Evolutionary conservation across 2,797 vertebrate genomes (phyloP), one percentile per base, ranked within the genome.

Genomic region (Hoplostethus atlanticus): DNA sequence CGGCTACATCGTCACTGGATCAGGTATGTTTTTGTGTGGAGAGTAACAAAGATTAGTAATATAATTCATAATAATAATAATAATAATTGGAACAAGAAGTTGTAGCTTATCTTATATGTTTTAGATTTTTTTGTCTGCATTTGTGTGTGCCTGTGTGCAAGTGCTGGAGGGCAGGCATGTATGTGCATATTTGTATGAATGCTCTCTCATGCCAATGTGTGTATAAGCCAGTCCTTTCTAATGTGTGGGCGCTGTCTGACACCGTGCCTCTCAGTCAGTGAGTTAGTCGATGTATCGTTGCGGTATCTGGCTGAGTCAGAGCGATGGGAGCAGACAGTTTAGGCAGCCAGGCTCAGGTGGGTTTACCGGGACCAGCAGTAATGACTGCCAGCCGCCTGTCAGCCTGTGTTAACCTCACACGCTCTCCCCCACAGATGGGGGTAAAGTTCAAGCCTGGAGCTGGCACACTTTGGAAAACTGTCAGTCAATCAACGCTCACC

Each of bases 371-470:
- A 79, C 88, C 81, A 31, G 68, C 75, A 59, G n/a, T 91, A 90
- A 90, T 89, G 83, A 83, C 81, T 76, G 80, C 83, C 89, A 87
- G 88, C 40, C 76, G 65, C 73, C 87, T 90, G 91, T 87, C 90
- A 70, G 76, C 68, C 52, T 51, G 62, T 30, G 71, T 91, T 89
- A 91, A 87, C 87, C 84, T 89, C 88, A 78, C 87, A 64, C 80
- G 85, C 80, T 83, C 65, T 84, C 89, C 64, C 80, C 76, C 66
- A 60, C 90, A 96, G 95, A 96, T 13, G 95, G 92, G 64, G 95
- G 95, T 57, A 96, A 96, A 85, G 92, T 96, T 87, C 95, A 96
- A 68, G 93, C 91, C 75, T 96, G 95, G 95, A 94, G 91, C 92
- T 95, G 95, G 93, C 81, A 87, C 77, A 92, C 92, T 64, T 93